These are phyloP conservation scores for Amphiprion ocellaris DNA, from an alignment of 2,113 vertebrate genomes.

Conservation along the genomic window DNA sequence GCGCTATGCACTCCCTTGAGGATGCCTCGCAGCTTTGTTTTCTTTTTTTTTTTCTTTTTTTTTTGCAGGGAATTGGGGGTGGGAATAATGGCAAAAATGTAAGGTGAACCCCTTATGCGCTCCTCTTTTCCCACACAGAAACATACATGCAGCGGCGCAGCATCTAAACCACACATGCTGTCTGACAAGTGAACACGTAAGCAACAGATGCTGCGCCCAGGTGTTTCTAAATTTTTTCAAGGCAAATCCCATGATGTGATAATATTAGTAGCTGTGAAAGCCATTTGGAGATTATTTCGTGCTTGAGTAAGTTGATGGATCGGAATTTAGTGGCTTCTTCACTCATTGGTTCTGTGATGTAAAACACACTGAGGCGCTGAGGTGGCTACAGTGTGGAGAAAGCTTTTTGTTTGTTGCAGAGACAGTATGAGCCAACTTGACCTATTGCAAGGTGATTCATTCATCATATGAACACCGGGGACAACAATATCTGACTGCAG, in stretches of 20 bases:
- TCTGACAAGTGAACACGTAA: slow-evolving; percentile 35
- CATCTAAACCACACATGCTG: slow-evolving; percentile 42
- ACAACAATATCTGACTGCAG: slow-evolving; percentile 67
- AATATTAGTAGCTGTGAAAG: slow-evolving; percentile 21
- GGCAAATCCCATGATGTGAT: slow-evolving; percentile 39
- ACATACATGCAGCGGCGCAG: background rate
- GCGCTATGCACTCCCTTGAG: slow-evolving; percentile 77
- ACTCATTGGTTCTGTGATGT: slow-evolving; percentile 13
- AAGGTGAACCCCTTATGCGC: slow-evolving; percentile 57
- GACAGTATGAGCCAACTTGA: slow-evolving; percentile 45
- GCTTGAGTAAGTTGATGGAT: slow-evolving; percentile 40
- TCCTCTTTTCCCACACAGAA: background rate
- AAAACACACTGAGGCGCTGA: background rate
- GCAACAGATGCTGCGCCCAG: slow-evolving; percentile 74
- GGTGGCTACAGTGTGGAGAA: slow-evolving; percentile 29
- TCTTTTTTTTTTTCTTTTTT: slow-evolving; percentile 23
- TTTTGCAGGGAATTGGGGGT: slow-evolving; percentile 26
- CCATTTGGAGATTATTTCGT: slow-evolving; percentile 50
- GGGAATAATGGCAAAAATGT: slow-evolving; percentile 59
- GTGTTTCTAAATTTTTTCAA: slow-evolving; percentile 57
- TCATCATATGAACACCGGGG: slow-evolving; percentile 67
- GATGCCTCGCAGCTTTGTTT: slow-evolving; percentile 77
- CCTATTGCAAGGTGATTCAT: slow-evolving; percentile 81
- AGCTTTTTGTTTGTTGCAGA: slow-evolving; percentile 50
- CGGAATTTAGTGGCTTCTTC: slow-evolving; percentile 10